Evolutionary conservation across 1,140 invertebrate species (phyloP).

Genomic region (Tetramorium simillimum): DNA sequence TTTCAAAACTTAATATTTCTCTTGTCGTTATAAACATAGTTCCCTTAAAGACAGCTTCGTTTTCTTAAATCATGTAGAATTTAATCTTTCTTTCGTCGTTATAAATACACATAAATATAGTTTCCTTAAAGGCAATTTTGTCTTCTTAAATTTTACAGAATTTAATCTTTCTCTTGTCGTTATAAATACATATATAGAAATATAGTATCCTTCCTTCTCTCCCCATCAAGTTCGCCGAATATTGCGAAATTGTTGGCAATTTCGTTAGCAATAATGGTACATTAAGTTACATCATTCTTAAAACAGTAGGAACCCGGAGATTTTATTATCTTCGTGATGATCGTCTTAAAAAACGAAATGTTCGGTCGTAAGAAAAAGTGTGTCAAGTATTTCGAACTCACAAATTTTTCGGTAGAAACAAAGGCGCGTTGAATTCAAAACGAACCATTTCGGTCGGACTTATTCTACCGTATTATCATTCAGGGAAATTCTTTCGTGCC

Average conservation of each 20-base stretch:
- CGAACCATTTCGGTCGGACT: not conserved
- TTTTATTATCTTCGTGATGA: slow-evolving; percentile 4
- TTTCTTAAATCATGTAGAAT: not conserved
- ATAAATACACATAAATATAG: not conserved
- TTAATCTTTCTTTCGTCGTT: not conserved
- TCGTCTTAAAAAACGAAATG: not conserved
- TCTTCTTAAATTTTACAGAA: not conserved
- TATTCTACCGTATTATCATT: not conserved
- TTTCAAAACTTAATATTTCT: not conserved
- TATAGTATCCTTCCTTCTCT: not conserved
- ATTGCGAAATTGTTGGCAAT: not conserved
- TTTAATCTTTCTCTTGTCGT: not conserved
- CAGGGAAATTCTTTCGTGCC: not conserved
- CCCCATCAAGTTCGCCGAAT: not conserved
- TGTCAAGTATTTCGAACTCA: not conserved
- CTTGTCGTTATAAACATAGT: not conserved
- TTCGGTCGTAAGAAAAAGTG: not conserved
- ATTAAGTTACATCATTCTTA: not conserved
- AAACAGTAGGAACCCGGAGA: not conserved
- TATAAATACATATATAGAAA: not conserved
- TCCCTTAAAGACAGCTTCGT: not conserved
- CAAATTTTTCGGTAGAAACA: not conserved
- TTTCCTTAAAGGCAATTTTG: not conserved
- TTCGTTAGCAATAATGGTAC: not conserved
- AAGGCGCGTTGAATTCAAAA: not conserved